These are phyloP conservation scores for Halcyon malimbica DNA, from an alignment of 2,113 vertebrate species.

Conservation along the genomic window DNA sequence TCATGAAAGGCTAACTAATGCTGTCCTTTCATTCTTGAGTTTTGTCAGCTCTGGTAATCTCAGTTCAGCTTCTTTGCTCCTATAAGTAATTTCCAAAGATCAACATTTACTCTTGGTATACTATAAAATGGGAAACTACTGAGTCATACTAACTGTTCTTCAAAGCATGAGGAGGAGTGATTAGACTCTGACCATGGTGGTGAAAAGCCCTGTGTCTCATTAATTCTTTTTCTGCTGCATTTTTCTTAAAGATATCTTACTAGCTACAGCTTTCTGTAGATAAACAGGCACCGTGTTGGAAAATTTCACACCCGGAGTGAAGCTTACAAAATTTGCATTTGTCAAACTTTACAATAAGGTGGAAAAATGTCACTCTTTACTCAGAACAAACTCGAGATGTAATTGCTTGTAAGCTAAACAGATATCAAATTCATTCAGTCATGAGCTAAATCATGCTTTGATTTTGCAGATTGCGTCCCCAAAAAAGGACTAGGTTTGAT, in stretches of 20 bases:
- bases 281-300: slow-evolving; percentile 14
- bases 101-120: background rate
- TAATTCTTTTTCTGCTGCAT: background rate
- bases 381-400: background rate
- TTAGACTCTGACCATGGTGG: slow-evolving; percentile 13
- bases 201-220: background rate
- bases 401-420: slow-evolving; percentile 25
- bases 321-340: slow-evolving; percentile 48
- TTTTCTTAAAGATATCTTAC: slow-evolving; percentile 34
- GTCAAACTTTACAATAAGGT: slow-evolving; percentile 42
- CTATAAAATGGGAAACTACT: background rate
- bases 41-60: background rate
- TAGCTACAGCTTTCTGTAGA: slow-evolving; percentile 13
- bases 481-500: background rate
- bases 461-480: background rate
- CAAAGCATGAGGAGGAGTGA: background rate
- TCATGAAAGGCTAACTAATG: background rate
- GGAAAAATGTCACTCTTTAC: slow-evolving; percentile 27
- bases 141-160: background rate
- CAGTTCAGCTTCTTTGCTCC: background rate
- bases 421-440: background rate
- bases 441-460: background rate
- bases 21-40: background rate
- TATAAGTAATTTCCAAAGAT: slow-evolving; percentile 6
- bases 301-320: slow-evolving; percentile 46